These are phyloP conservation scores for Orthosia cruda DNA, from an alignment of 2,888 invertebrate genomes.

Conservation along the genomic window DNA sequence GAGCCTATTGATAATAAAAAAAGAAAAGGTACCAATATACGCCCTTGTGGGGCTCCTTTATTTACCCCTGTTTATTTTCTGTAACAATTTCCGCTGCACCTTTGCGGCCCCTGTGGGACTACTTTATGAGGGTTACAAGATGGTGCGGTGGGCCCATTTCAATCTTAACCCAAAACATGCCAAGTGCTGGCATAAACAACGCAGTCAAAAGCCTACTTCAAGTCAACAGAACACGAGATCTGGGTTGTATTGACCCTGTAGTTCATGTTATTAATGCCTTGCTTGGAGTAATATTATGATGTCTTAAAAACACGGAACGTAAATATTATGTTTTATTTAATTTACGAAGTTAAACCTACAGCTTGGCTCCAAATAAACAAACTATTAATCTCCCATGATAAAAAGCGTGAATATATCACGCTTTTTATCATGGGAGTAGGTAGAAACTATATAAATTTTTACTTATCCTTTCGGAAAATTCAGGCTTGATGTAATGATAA, in stretches of 20 bases:
- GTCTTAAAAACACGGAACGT: not conserved
- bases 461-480: not conserved
- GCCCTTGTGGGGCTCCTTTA: constrained; percentile 29
- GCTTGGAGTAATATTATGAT: not conserved
- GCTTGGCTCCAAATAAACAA: not conserved
- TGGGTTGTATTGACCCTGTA: constrained; percentile 17
- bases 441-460: too few relatives aligned
- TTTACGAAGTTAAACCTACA: not conserved
- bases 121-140: constrained; percentile 62
- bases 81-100: constrained; percentile 35
- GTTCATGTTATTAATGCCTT: constrained; percentile 19
- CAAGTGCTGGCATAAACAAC: constrained; percentile 44
- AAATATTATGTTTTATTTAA: not conserved
- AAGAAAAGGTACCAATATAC: constrained; percentile 20
- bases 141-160: constrained; percentile 52
- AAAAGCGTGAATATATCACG: too few relatives aligned
- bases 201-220: constrained; percentile 46
- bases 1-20: too few relatives aligned
- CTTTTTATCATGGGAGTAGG: too few relatives aligned
- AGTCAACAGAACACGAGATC: constrained; percentile 43
- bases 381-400: too few relatives aligned
- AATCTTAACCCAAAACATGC: constrained; percentile 53
- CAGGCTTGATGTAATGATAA: not conserved
- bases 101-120: constrained; percentile 38
- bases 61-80: constrained; percentile 27